These are phyloP conservation scores for Rhizoglyphus robini DNA, from an alignment of 1,140 invertebrate species.

Conservation along the genomic window DNA sequence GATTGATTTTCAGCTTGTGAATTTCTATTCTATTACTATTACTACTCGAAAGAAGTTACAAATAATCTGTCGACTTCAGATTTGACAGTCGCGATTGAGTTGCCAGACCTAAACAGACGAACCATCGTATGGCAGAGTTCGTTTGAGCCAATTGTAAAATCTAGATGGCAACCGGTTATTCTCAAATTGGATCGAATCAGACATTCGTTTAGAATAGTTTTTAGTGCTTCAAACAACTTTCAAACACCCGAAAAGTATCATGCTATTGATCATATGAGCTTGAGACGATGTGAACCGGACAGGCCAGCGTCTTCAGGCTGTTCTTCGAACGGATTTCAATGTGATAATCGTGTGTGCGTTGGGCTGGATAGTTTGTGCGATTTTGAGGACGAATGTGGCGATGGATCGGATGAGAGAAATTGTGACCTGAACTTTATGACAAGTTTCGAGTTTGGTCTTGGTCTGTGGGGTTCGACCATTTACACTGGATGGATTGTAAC, in stretches of 20 bases:
- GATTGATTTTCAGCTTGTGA: neutral
- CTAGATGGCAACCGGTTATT: neutral
- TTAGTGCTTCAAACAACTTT: neutral
- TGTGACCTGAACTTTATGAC: slow-evolving; percentile 21
- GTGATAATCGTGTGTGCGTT: slow-evolving; percentile 1
- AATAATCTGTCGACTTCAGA: neutral
- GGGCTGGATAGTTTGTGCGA: neutral
- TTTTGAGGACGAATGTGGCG: slow-evolving; percentile 33
- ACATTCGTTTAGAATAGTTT: neutral
- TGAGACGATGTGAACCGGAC: neutral
- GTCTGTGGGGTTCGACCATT: neutral
- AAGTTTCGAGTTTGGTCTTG: neutral
- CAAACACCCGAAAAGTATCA: neutral
- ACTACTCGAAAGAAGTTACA: neutral
- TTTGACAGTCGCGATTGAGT: neutral
- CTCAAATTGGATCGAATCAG: neutral
- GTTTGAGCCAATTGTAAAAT: neutral
- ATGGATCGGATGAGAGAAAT: slow-evolving; percentile 32
- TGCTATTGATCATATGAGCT: neutral
- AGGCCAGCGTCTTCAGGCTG: neutral
- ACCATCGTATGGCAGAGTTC: neutral
- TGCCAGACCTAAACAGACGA: neutral
- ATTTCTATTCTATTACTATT: neutral
- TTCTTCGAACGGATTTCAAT: neutral
- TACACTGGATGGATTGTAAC: neutral